Evolutionary conservation across 2,113 vertebrate genomes (phyloP), one percentile per base, ranked within the genome.

Genomic region (Ictidomys tridecemlineatus): DNA sequence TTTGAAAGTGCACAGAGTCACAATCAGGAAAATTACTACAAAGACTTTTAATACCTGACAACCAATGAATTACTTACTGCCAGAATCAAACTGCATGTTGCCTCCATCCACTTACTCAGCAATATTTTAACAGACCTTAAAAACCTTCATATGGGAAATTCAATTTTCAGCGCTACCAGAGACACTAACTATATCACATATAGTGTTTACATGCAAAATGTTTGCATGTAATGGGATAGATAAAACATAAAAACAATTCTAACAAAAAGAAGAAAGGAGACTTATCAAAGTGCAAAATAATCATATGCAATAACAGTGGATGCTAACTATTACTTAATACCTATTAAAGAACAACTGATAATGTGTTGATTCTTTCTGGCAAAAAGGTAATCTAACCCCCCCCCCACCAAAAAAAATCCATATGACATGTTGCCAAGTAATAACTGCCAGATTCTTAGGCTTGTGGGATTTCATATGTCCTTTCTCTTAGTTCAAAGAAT

Each of bases 211-310:
- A 30, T 61, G 80, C 37, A 88, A 82, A 56, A 42, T 63, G 48
- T 22, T 84, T 82, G 10, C 7, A 58, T 93, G 34, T 82, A 26
- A 84, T 58, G 28, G 8, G 8, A 69, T 65, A 90, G 4, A 45
- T 2, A 85, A 30, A 11, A 26, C 32, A 77, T 83, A 37, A 74
- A 84, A 94, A 73, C 5, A 70, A 86, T 63, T 86, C 28, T 77
- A 89, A 93, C n/a, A 63, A 95, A 92, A 88, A 18, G 14, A 85
- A 91, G n/a, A 93, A 94, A 93, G 8, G 8, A 78, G 48, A 84
- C 17, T 61, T 86, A 94, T 6, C 13, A 22, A 94, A 79, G 9
- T 79, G 1, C 22, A 88, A 94, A 80, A 80, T 18, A 39, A 45
- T 32, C 17, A 45, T 30, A 10, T 3, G 16, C 53, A 26, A 22